phyloP scores from a whole-genome alignment of 2,113 vertebrate genomes.

The Antechinus stuartii region DNA sequence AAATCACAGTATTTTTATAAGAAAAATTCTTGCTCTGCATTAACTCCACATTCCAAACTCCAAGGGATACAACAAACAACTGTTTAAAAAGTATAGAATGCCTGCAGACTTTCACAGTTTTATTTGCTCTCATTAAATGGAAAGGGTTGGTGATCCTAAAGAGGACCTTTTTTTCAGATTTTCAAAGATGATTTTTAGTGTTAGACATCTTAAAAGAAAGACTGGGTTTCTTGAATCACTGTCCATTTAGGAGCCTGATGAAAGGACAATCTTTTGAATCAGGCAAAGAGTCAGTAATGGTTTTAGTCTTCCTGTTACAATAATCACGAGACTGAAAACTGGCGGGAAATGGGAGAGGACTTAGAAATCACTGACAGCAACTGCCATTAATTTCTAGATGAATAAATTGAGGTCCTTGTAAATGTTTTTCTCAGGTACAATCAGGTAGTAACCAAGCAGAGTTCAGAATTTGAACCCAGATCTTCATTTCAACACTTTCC shows the following conservation, averaged over 20 bases:
- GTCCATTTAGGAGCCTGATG: not conserved
- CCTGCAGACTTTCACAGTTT: not conserved
- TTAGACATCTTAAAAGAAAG: slow-evolving; percentile 24
- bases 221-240: slow-evolving; percentile 2
- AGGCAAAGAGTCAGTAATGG: not conserved
- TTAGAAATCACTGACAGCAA: not conserved
- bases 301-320: not conserved
- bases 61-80: slow-evolving; percentile 24
- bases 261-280: slow-evolving; percentile 12
- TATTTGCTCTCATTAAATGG: not conserved
- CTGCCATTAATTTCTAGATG: not conserved
- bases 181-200: slow-evolving; percentile 15
- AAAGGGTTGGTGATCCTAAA: not conserved
- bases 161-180: not conserved
- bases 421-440: not conserved
- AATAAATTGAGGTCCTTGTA: not conserved
- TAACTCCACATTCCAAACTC: slow-evolving; percentile 52
- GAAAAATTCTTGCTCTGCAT: slow-evolving; percentile 42
- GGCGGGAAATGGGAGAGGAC: not conserved
- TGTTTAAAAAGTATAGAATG: slow-evolving; percentile 48
- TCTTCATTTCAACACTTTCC: not conserved
- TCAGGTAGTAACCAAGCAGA: not conserved
- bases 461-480: not conserved
- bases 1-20: slow-evolving; percentile 22
- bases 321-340: not conserved